These are phyloP conservation scores for Brachionichthys hirsutus DNA, from an alignment of 2,113 vertebrate genomes.

Conservation along the genomic window DNA sequence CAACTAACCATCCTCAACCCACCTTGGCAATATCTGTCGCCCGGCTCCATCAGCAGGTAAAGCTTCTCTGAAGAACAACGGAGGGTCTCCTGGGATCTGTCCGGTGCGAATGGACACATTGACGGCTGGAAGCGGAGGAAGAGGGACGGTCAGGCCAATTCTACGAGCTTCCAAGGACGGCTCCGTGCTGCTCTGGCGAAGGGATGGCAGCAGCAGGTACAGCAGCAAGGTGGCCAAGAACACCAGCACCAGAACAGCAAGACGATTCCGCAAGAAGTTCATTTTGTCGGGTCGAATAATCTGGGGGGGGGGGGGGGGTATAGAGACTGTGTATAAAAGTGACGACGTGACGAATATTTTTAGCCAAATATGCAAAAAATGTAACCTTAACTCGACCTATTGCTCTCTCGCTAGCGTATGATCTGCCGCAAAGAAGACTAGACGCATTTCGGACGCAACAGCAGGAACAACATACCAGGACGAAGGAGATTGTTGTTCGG, in stretches of 20 bases:
- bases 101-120: constrained; percentile 79
- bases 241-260: constrained; percentile 82
- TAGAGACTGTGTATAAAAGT: not conserved
- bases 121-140: constrained; percentile 43
- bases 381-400: not conserved
- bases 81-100: constrained; percentile 77
- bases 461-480: constrained; percentile 48
- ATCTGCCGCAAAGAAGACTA: not conserved
- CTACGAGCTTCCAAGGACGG: constrained; percentile 68
- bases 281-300: constrained; percentile 50
- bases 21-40: constrained; percentile 78
- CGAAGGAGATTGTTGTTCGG: constrained; percentile 9
- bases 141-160: constrained; percentile 58
- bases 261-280: constrained; percentile 79
- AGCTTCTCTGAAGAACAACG: constrained; percentile 89
- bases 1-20: no score
- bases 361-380: not conserved
- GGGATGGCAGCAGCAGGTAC: constrained; percentile 83
- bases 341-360: not conserved
- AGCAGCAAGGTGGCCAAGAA: constrained; percentile 81
- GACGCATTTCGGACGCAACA: not conserved
- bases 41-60: constrained; percentile 70
- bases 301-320: constrained; percentile 29
- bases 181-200: constrained; percentile 76
- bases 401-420: not conserved